These are phyloP conservation scores for Xiphophorus couchianus DNA, from an alignment of 2,113 vertebrate species.

Conservation along the genomic window DNA sequence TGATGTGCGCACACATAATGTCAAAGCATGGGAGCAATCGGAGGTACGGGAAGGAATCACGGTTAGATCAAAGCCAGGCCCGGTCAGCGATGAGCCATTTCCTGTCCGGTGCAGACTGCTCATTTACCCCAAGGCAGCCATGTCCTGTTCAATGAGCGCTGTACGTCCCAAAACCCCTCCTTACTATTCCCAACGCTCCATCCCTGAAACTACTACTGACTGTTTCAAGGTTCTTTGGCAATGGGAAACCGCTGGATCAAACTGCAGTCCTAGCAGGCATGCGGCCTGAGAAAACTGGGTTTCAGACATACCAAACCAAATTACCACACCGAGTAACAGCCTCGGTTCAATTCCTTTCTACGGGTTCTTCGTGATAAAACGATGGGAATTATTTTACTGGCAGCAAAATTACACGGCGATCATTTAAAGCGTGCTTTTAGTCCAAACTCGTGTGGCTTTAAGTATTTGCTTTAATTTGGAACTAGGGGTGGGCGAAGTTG, in stretches of 20 bases:
- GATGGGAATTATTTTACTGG: constrained; percentile 8
- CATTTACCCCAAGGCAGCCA: constrained; percentile 57
- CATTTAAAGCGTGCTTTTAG: background rate
- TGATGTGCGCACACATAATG: constrained; percentile 49
- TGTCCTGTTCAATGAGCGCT: constrained; percentile 9
- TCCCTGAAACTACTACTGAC: constrained; percentile 13
- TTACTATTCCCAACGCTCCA: constrained; percentile 5
- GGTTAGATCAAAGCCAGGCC: constrained; percentile 64
- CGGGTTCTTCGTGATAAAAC: background rate
- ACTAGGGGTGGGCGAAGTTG: background rate
- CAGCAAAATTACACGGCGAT: background rate
- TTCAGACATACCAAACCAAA: constrained; percentile 32
- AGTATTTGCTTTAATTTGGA: background rate
- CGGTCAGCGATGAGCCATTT: constrained; percentile 64
- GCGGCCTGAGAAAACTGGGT: constrained; percentile 16
- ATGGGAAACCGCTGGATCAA: constrained; percentile 25
- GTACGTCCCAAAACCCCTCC: constrained; percentile 1
- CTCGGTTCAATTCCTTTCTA: background rate
- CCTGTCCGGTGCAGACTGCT: constrained; percentile 52
- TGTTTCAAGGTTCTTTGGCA: constrained; percentile 45
- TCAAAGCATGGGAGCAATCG: constrained; percentile 50
- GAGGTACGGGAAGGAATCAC: constrained; percentile 55
- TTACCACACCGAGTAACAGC: constrained; percentile 21
- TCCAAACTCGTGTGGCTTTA: background rate
- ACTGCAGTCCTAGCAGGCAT: constrained; percentile 6